Evolutionary conservation across 2,113 vertebrate genomes (phyloP), one percentile per base, ranked within the genome.

Genomic region (Solea senegalensis): DNA sequence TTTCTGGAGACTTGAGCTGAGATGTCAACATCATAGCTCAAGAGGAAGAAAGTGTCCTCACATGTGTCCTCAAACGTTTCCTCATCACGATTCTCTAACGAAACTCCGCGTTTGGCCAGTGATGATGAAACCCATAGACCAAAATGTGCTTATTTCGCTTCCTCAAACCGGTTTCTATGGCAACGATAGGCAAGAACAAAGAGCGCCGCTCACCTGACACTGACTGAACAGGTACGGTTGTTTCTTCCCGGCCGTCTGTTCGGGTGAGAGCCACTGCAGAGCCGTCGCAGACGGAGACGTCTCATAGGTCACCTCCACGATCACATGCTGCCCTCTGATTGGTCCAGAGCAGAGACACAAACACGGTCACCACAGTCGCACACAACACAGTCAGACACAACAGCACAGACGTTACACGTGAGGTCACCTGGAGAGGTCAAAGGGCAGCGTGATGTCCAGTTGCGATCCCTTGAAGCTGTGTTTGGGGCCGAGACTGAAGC

Each of bases 211-310:
- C 57, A 91, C 90, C 89, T 92, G 90, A 91, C 97, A 98, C 74
- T 99, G 98, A 86, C 97, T 99, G 90, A 99, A 99, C 79, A 99
- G 95, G 88, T 96, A 99, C 0, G 98, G 96, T 3, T 96, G 93
- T 7, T 93, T 88, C 86, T 97, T 99, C 44, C 98, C 97, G 0
- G 97, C 97, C 2, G 98, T 99, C 88, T 99, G 98, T 16, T 94
- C 94, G 8, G 97, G 95, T 26, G 90, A 93, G 80, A 99, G 94
- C 97, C 98, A 99, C 69, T 99, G 97, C 66, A 99, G 95, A 9
- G 97, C 97, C 4, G 94, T 92, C 1, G 98, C 96, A 1, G 86
- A 90, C 0, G 97, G 96, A 62, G 96, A 95, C 0, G 97, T 98
- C 90, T 97, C 96, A 74, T 97, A 99, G 75, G 92, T 91, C 76